Evolutionary conservation across 1,140 invertebrate genomes (phyloP), one percentile per base, ranked within the genome.

Genomic region (Mycetomoellerius zeteki): DNA sequence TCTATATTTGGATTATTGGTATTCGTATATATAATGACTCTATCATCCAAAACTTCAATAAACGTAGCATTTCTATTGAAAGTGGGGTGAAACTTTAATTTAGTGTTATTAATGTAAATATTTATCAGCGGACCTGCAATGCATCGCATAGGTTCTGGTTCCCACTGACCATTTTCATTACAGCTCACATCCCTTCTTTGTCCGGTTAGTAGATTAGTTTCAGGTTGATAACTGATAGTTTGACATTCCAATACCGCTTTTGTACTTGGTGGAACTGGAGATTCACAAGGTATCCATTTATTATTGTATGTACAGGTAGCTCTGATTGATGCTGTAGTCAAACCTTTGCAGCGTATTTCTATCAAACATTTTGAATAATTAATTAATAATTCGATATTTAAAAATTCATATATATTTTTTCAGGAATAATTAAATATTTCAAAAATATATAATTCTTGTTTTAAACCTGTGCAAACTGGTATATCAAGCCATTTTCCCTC

Each of bases 111-210:
- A 90, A 94, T 43, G 72, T 91, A 60, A 89, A 95, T 81, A 91
- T 93, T 93, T 75, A 94, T 88, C 56, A 86, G 33, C 92, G 92
- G 92, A 95, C 94, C 95, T 95, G 94, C 92, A 67, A 94, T 37
- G 50, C 94, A 95, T 85, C 43, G 81, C 60, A 95, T 94, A 58
- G 94, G 94, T 3, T 93, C 76, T 12, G 94, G 94, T 19, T 93
- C 91, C 94, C 95, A 95, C 43, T 93, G 10, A 27, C 94, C 95
- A 0, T 80, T 87, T 4, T 71, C 33, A 78, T 94, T 94, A 78
- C 95, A 95, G 43, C 0, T 89, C 16, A 95, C 89, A 2, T 10
- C 67, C 7, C 89, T 76, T 0, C 81, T 62, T 81, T 89, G 85
- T 33, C 14, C 86, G 60, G 77, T 89, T 14, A 88, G 75, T 21